phyloP scores from a whole-genome alignment of 2,888 invertebrate genomes.

The Villa cingulata region DNA sequence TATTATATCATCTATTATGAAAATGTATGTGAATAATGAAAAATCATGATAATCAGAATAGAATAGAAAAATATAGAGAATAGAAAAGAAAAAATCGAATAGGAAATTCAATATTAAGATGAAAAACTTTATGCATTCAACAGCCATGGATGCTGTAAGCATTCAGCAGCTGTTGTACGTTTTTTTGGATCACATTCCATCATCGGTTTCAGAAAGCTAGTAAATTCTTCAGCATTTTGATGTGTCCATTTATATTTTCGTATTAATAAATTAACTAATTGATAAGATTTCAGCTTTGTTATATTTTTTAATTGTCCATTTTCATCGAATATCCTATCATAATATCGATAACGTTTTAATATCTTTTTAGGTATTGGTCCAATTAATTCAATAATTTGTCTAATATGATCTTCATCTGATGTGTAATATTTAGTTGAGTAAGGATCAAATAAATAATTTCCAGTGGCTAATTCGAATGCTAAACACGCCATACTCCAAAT shows the following conservation, averaged over 20 bases:
- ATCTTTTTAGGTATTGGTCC: slow-evolving; percentile 85
- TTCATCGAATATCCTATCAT: slow-evolving; percentile 82
- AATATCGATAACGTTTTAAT: slow-evolving; percentile 78
- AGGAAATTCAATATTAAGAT: too few species aligned
- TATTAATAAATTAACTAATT: slow-evolving; percentile 73
- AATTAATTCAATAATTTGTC: slow-evolving; percentile 36
- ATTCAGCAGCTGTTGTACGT: slow-evolving; percentile 79
- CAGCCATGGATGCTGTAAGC: slow-evolving; percentile 84
- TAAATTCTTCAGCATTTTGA: slow-evolving; percentile 72
- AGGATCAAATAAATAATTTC: slow-evolving; percentile 94
- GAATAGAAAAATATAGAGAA: too few species aligned
- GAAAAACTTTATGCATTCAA: background rate
- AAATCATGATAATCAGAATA: too few species aligned
- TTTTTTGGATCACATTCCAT: slow-evolving; percentile 78
- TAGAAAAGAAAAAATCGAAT: too few species aligned
- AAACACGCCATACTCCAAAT: slow-evolving; percentile 99
- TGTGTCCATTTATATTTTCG: slow-evolving; percentile 90
- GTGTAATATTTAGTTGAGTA: slow-evolving; percentile 88
- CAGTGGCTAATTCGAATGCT: slow-evolving; percentile 94
- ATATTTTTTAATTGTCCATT: slow-evolving; percentile 84
- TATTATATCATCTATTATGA: too few species aligned
- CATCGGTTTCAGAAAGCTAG: slow-evolving; percentile 86
- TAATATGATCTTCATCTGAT: slow-evolving; percentile 91
- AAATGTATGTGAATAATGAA: too few species aligned
- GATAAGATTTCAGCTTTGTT: slow-evolving; percentile 84